Evolutionary conservation across 2,797 vertebrate genomes (phyloP), one percentile per base, ranked within the genome.

Genomic region (Syngnathus acus): DNA sequence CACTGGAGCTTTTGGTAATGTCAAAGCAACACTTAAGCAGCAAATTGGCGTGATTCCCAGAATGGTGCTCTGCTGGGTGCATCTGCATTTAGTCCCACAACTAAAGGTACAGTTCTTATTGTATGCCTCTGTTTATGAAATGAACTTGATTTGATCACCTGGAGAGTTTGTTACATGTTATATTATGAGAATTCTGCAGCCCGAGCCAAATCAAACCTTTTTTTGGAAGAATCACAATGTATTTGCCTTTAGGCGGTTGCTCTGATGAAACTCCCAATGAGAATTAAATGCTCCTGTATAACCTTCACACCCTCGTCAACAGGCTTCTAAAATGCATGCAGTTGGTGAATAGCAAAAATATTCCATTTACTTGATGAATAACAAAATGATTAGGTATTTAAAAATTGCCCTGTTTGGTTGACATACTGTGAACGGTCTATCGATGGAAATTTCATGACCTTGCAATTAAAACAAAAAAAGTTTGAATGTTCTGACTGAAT

Each of bases 401-500:
- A 57, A 23, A 16, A 1, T 21, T 5, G n/a, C 19, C 17, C n/a
- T 19, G 16, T 48, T 16, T 16, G 16, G 16, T 17, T 17, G 1
- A 58, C 6, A 1, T 60, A 19, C 16, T n/a, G 17, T 19, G 57
- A 37, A 16, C 9, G 57, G 32, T 17, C 16, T 39, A 14, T 9
- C 6, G 19, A 23, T 37, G 26, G 9, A 51, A 37, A 51, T 51
- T 50, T 14, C 4, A 26, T 47, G 42, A 62, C 60, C 42, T 62
- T 45, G 42, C 47, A 39, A 64, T 64, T 37, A 14, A 14, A 38
- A 50, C 39, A 60, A 63, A 45, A 21, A 65, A 74, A 78, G 75
- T 67, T 66, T 68, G 14, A 55, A 43, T 53, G 32, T 17, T 37
- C 55, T 58, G 16, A 13, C 40, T 45, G 26, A 64, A 66, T 71